A percentile compares a stretch with the other conserved stretches of the same genome.
These are phyloP conservation scores for Semicossyphus pulcher DNA, from an alignment of 2,113 vertebrate genomes.

Conservation along the genomic window DNA sequence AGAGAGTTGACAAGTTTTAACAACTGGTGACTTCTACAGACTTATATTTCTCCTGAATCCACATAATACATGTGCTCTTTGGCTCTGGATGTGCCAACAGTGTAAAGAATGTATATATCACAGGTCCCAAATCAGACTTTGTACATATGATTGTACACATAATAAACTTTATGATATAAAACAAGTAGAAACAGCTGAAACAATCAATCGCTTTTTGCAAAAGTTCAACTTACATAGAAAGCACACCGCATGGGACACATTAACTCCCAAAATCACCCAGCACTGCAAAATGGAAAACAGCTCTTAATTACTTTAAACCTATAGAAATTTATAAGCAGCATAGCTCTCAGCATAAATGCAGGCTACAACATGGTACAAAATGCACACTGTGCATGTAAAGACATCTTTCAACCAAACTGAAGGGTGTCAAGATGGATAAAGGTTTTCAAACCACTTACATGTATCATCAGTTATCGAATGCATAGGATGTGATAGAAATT, in stretches of 20 bases:
- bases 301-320: conserved; percentile 45
- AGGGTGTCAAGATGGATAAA: conserved; percentile 46
- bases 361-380: conserved; percentile 68
- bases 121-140: background rate
- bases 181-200: conserved; percentile 69
- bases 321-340: conserved; percentile 71
- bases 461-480: conserved; percentile 47
- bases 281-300: conserved; percentile 68
- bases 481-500: conserved; percentile 53
- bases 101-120: background rate
- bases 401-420: conserved; percentile 70
- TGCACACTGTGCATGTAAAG: conserved; percentile 74
- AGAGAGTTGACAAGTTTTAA: background rate
- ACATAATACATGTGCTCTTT: background rate
- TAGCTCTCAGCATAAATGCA: conserved; percentile 58
- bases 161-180: conserved; percentile 71
- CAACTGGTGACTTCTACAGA: background rate
- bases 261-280: conserved; percentile 55
- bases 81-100: background rate
- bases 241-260: conserved; percentile 57
- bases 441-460: conserved; percentile 47
- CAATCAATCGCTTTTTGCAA: conserved; percentile 58
- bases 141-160: conserved; percentile 16
- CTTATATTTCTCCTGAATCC: background rate
- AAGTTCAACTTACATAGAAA: conserved; percentile 49